These are phyloP conservation scores for Leptopilina boulardi DNA, from an alignment of 1,140 invertebrate genomes.

Conservation along the genomic window DNA sequence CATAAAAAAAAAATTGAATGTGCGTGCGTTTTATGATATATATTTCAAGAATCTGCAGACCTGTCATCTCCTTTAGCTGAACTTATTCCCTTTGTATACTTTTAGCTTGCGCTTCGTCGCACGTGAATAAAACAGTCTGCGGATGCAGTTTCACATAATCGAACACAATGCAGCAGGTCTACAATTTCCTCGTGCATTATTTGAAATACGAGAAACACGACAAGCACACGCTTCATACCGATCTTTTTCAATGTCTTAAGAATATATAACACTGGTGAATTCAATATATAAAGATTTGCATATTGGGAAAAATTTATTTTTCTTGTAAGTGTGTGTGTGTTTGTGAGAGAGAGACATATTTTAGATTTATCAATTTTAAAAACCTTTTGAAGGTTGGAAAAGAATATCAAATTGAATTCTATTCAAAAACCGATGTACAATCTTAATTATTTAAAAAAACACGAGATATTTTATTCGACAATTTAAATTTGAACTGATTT, in stretches of 20 bases:
- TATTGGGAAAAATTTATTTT: not conserved
- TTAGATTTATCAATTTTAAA: not conserved
- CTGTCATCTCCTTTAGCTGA: not conserved
- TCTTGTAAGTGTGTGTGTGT: no score
- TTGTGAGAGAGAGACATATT: no score
- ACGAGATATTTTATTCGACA: not conserved
- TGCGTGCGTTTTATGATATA: slow-evolving; percentile 17
- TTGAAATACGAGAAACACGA: slow-evolving; percentile 8
- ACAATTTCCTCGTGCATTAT: slow-evolving; percentile 31
- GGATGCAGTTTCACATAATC: slow-evolving; percentile 32
- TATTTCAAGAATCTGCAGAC: slow-evolving; percentile 11
- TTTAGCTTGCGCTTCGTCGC: slow-evolving; percentile 25
- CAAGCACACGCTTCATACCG: not conserved
- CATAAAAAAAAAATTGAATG: slow-evolving; percentile 8
- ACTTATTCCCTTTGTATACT: slow-evolving; percentile 13
- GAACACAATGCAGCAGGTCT: slow-evolving; percentile 20
- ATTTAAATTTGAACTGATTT: not conserved
- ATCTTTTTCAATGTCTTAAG: slow-evolving; percentile 21
- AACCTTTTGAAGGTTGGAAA: not conserved
- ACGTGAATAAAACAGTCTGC: slow-evolving; percentile 31
- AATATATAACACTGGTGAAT: not conserved
- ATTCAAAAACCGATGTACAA: slow-evolving; percentile 6
- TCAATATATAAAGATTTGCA: slow-evolving; percentile 12
- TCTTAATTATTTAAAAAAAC: not conserved
- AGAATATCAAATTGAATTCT: not conserved